Percentiles rank a stretch among this genome's conserved stretches.
phyloP scores from a whole-genome alignment of 2,797 vertebrate genomes.

The Neostethus bicornis region DNA sequence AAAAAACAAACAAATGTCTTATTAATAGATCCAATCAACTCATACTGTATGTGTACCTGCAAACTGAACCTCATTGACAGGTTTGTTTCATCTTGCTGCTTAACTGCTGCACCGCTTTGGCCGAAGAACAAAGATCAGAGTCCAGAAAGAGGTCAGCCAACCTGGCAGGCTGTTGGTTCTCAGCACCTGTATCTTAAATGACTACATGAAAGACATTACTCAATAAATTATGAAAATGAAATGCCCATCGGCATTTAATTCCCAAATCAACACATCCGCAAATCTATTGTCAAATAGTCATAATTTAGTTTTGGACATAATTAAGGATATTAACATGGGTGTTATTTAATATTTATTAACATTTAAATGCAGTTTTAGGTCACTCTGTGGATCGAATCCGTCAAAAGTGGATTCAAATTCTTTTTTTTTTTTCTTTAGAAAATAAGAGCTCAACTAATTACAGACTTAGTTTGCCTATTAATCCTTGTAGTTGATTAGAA shows the following conservation, averaged over 20 bases:
- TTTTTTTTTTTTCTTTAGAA: too few species aligned
- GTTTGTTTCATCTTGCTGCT: conserved; percentile 23
- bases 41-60: neutral
- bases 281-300: too few species aligned
- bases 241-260: conserved; percentile 2
- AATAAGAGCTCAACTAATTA: too few species aligned
- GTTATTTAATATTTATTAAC: too few species aligned
- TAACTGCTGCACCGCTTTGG: neutral
- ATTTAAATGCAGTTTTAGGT: too few species aligned
- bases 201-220: conserved; percentile 26
- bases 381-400: too few species aligned
- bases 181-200: conserved; percentile 49
- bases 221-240: conserved; percentile 15
- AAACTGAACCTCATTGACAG: conserved; percentile 7
- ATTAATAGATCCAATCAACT: neutral
- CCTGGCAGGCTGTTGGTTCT: conserved; percentile 44
- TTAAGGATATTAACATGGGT: too few species aligned
- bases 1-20: neutral
- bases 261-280: too few species aligned
- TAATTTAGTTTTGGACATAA: too few species aligned
- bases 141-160: conserved; percentile 42
- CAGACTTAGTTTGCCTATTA: too few species aligned
- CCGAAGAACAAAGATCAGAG: conserved; percentile 46
- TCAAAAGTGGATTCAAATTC: too few species aligned
- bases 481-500: too few species aligned